These are phyloP conservation scores for Urocolius indicus DNA, from an alignment of 2,113 vertebrate genomes.

Conservation along the genomic window DNA sequence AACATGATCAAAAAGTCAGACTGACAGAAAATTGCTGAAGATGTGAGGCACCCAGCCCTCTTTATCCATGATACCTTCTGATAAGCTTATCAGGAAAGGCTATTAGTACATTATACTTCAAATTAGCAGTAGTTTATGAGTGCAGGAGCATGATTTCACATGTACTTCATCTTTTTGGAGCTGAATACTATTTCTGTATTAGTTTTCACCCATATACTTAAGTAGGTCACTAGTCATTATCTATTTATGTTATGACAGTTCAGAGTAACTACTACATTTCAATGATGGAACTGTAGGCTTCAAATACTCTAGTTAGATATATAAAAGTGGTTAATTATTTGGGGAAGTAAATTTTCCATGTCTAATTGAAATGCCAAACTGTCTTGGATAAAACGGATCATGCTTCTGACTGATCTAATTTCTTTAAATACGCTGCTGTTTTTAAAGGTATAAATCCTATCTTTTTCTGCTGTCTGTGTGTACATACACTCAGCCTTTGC, in stretches of 20 bases:
- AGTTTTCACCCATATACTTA: slow-evolving; percentile 14
- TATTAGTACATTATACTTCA: neutral
- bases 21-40: neutral
- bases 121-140: neutral
- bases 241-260: slow-evolving; percentile 11
- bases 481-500: neutral
- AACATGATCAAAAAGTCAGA: neutral
- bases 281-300: neutral
- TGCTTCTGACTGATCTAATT: neutral
- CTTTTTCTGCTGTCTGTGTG: neutral
- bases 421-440: neutral
- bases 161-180: neutral
- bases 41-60: neutral
- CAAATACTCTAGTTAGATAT: neutral
- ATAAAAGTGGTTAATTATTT: slow-evolving; percentile 13
- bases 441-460: neutral
- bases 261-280: neutral
- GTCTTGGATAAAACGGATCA: neutral
- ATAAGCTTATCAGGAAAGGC: neutral
- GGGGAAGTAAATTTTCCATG: neutral
- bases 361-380: slow-evolving; percentile 14
- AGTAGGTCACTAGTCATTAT: slow-evolving; percentile 29
- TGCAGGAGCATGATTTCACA: neutral
- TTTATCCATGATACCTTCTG: neutral
- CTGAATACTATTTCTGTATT: neutral